A percentile compares a stretch with the other conserved stretches of the same genome.
Conservation (phyloP, 2,888 invertebrate species). For the Mesoligia furuncula region DNA sequence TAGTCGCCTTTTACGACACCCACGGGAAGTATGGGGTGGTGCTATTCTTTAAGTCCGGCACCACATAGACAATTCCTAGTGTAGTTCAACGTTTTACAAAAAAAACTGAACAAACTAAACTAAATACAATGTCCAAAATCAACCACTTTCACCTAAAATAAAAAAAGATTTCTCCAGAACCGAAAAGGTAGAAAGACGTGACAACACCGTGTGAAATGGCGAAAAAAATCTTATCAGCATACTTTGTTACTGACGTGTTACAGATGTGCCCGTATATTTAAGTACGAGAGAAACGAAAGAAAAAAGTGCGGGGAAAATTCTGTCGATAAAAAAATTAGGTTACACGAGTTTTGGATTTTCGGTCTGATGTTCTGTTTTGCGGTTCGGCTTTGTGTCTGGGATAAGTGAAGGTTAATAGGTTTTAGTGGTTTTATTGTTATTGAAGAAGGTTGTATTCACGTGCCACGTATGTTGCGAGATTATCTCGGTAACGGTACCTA, state of each 20-base stretch:
- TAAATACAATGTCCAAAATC: background rate
- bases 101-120: too few species aligned
- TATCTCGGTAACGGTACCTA: too few species aligned
- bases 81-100: too few species aligned
- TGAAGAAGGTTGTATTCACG: background rate
- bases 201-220: slow-evolving; percentile 54
- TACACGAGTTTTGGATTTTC: slow-evolving; percentile 2
- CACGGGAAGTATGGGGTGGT: too few species aligned
- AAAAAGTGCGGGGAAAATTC: slow-evolving; percentile 42
- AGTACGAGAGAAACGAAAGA: slow-evolving; percentile 57
- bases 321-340: slow-evolving; percentile 41
- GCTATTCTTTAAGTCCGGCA: too few species aligned
- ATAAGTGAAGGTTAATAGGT: too few species aligned
- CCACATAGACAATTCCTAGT: too few species aligned
- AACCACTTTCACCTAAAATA: slow-evolving; percentile 12
- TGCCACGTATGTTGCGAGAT: background rate
- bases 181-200: slow-evolving; percentile 31
- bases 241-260: slow-evolving; percentile 73
- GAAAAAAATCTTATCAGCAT: slow-evolving; percentile 77
- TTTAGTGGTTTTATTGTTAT: background rate
- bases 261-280: slow-evolving; percentile 77
- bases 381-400: background rate
- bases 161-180: slow-evolving; percentile 1
- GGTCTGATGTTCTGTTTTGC: background rate
- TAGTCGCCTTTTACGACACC: too few species aligned